A percentile compares a stretch with the other conserved stretches of the same genome.
These are phyloP conservation scores for Chitala chitala DNA, from an alignment of 2,113 vertebrate species.

Conservation along the genomic window DNA sequence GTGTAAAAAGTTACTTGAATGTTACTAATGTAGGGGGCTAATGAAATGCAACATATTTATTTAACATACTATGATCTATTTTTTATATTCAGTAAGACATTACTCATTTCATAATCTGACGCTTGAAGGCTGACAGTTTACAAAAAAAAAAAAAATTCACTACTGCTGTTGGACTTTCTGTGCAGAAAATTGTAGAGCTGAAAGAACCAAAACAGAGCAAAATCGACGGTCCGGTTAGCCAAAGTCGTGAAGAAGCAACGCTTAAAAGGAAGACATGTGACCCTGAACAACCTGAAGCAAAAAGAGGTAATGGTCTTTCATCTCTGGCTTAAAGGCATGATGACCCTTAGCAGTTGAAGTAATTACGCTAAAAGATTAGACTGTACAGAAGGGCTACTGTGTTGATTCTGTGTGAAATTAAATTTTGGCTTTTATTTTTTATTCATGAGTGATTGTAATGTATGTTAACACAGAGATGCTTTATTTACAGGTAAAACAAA, in stretches of 20 bases:
- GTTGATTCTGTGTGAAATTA: too few relatives aligned
- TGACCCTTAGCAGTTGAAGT: not conserved
- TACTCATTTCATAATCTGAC: too few relatives aligned
- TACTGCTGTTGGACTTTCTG: constrained; percentile 11
- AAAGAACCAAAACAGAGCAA: constrained; percentile 60
- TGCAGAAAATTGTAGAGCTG: constrained; percentile 66
- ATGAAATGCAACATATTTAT: too few relatives aligned
- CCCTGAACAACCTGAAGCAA: constrained; percentile 51
- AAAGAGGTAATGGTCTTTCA: constrained; percentile 62
- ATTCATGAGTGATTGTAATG: not conserved
- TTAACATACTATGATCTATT: too few relatives aligned
- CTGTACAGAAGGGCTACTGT: too few relatives aligned
- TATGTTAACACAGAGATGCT: not conserved
- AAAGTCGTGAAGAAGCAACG: constrained; percentile 36
- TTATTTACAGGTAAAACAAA: constrained; percentile 14
- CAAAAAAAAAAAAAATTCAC: too few relatives aligned
- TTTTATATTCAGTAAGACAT: too few relatives aligned
- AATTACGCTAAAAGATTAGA: too few relatives aligned
- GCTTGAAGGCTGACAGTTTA: too few relatives aligned
- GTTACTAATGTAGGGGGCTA: too few relatives aligned
- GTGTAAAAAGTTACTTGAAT: not conserved
- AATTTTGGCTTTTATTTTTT: not conserved
- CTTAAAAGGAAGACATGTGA: constrained; percentile 71
- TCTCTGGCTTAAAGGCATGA: not conserved
- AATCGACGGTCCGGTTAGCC: constrained; percentile 28